A percentile compares a stretch with the other conserved stretches of the same genome.
These are phyloP conservation scores for Chionomys nivalis DNA, from an alignment of 2,113 vertebrate species.

Conservation along the genomic window DNA sequence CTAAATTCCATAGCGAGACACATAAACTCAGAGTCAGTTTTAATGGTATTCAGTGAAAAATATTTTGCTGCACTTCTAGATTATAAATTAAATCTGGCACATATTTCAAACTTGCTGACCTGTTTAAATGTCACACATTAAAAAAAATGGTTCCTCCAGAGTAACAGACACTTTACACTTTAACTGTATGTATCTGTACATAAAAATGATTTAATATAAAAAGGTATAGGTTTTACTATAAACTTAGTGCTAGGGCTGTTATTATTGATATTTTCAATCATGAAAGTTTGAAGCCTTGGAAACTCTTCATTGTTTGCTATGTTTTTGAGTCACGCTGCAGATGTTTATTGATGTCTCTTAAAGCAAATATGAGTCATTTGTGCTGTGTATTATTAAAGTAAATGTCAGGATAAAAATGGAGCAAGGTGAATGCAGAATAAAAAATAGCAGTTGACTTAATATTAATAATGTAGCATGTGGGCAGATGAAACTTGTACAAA, in stretches of 20 bases:
- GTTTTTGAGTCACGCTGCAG: neutral
- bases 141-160: neutral
- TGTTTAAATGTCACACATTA: neutral
- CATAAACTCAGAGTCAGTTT: neutral
- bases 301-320: neutral
- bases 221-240: neutral
- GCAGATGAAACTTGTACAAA: rapidly evolving
- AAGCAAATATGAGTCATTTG: neutral
- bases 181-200: neutral
- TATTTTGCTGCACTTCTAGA: neutral
- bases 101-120: neutral
- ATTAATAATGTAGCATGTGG: rapidly evolving
- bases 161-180: neutral
- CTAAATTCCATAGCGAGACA: neutral
- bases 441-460: neutral
- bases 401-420: neutral
- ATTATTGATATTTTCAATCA: neutral
- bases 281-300: neutral
- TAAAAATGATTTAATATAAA: no score
- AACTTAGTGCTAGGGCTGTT: neutral
- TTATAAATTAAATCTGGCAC: neutral
- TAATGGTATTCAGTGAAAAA: neutral
- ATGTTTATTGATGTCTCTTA: neutral
- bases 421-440: neutral
- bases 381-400: neutral